Evolutionary conservation across 2,113 vertebrate genomes (phyloP).

Genomic region (Pituophis catenifer): DNA sequence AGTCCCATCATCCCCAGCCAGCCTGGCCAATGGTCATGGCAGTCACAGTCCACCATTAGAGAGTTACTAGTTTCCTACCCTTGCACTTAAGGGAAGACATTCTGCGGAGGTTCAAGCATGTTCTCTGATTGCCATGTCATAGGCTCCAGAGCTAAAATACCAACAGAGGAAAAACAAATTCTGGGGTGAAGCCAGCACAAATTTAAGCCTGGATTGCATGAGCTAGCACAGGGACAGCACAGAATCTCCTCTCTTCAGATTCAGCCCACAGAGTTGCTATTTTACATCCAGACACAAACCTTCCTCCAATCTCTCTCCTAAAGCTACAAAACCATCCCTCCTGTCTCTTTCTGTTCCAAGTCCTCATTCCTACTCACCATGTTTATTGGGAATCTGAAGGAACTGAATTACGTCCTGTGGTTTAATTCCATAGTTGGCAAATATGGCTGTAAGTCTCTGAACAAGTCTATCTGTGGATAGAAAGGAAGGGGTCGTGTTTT

Average conservation of each 20-base stretch:
- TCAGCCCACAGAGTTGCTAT: background rate
- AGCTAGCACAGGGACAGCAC: background rate
- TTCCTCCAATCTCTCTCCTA: background rate
- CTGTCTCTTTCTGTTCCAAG: background rate
- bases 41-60: background rate
- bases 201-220: background rate
- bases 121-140: background rate
- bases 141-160: background rate
- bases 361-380: background rate
- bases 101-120: background rate
- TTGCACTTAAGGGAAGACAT: background rate
- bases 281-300: background rate
- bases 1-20: background rate
- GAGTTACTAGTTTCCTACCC: background rate
- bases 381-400: constrained; percentile 71
- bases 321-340: accelerated
- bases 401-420: constrained; percentile 85
- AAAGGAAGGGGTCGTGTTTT: constrained; percentile 9
- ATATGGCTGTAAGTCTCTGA: constrained; percentile 76
- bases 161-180: background rate
- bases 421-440: constrained; percentile 79
- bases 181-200: background rate
- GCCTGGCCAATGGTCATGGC: background rate
- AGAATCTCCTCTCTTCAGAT: background rate
- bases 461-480: constrained; percentile 60